Conservation (phyloP, 1,140 invertebrate species). For the Metopolophium dirhodum region DNA sequence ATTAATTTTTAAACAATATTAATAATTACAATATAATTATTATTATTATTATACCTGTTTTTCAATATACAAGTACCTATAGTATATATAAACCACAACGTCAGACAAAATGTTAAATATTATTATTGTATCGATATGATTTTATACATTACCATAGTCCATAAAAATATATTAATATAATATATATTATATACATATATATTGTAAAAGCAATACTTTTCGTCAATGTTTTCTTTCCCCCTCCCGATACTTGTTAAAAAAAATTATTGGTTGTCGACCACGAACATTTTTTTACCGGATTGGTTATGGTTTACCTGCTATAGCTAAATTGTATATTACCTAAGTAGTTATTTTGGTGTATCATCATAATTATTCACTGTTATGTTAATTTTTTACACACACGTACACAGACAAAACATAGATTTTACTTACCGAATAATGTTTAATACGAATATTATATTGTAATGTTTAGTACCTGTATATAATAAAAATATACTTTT, state of each 20-base stretch:
- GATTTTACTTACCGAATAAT: background rate
- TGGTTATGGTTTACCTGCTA: slow-evolving; percentile 10
- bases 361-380: background rate
- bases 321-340: slow-evolving; percentile 4
- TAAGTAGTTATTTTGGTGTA: slow-evolving; percentile 4
- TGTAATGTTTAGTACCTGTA: background rate
- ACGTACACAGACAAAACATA: background rate
- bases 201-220: background rate
- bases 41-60: slow-evolving; percentile 21
- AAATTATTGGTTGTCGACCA: background rate
- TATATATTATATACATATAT: background rate
- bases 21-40: slow-evolving; percentile 36
- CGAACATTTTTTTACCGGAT: background rate
- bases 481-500: background rate
- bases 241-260: background rate
- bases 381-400: background rate
- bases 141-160: slow-evolving; percentile 5
- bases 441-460: background rate
- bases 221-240: background rate
- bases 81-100: background rate
- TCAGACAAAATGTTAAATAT: background rate
- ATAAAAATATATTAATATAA: background rate
- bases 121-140: slow-evolving; percentile 11
- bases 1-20: slow-evolving; percentile 39
- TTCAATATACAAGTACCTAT: background rate